These are phyloP conservation scores for Aporrectodea caliginosa DNA, from an alignment of 1,140 invertebrate genomes.

Conservation along the genomic window DNA sequence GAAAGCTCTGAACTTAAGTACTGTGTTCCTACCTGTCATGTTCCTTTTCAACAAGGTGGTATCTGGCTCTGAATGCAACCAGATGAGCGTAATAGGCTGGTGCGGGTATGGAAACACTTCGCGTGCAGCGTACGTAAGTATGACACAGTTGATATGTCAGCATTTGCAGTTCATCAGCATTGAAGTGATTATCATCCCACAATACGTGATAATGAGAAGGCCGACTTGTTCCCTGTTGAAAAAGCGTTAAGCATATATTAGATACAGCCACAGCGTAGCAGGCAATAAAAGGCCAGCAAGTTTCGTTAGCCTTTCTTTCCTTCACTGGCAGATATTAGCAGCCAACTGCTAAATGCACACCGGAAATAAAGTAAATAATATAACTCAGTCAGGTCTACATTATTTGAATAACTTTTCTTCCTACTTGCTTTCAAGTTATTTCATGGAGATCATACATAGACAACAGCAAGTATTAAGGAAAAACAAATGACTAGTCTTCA, in stretches of 20 bases:
- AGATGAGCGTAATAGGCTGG: slow-evolving; percentile 99
- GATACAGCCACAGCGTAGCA: neutral
- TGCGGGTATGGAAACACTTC: slow-evolving; percentile 97
- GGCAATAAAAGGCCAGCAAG: too few species aligned
- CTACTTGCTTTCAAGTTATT: neutral
- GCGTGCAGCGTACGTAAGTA: slow-evolving; percentile 98
- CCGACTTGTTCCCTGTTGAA: slow-evolving; percentile 84
- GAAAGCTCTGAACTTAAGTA: too few species aligned
- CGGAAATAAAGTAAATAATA: neutral
- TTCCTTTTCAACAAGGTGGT: slow-evolving; percentile 99
- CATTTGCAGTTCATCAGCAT: slow-evolving; percentile 96
- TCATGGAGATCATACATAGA: too few species aligned
- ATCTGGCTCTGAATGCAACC: slow-evolving; percentile 96
- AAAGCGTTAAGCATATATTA: slow-evolving; percentile 4
- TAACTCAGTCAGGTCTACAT: neutral
- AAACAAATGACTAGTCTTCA: too few species aligned
- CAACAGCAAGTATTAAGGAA: too few species aligned
- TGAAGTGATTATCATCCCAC: slow-evolving; percentile 99
- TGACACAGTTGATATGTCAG: slow-evolving; percentile 99
- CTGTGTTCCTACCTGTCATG: slow-evolving; percentile 77
- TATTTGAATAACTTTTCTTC: neutral
- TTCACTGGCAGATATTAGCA: neutral
- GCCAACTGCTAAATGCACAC: neutral
- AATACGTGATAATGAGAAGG: slow-evolving; percentile 99
- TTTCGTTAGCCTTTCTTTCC: too few species aligned